Percentiles rank a stretch among this genome's conserved stretches.
Evolutionary conservation across 2,888 invertebrate species (phyloP).

Genomic region (Coelopa pilipes): DNA sequence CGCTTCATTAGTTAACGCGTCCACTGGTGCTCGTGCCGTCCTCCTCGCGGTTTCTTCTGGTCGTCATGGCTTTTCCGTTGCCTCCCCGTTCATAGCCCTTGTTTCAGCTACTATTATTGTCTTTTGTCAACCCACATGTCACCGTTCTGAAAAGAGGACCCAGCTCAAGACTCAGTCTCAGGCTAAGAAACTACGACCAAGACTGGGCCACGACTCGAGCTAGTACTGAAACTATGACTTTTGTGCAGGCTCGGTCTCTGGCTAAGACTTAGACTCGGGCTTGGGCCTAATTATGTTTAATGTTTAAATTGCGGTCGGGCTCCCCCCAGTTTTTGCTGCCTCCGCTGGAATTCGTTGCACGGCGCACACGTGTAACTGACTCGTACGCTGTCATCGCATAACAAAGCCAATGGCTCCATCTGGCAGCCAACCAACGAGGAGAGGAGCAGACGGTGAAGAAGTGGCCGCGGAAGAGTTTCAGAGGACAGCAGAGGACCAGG

Average conservation of each 20-base stretch:
- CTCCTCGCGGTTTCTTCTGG: background rate
- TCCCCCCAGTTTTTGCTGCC: slow-evolving; percentile 23
- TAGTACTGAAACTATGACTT: no score
- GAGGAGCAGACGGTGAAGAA: background rate
- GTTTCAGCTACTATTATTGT: slow-evolving; percentile 39
- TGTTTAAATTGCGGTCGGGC: slow-evolving; percentile 23
- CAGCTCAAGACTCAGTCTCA: background rate
- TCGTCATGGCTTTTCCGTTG: background rate
- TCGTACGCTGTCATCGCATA: slow-evolving; percentile 45
- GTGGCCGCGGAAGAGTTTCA: no score
- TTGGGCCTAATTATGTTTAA: slow-evolving; percentile 6
- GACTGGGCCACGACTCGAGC: no score
- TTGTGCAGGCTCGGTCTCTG: no score
- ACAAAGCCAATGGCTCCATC: no score
- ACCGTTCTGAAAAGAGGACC: background rate
- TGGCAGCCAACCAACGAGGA: background rate
- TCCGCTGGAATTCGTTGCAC: slow-evolving; percentile 45
- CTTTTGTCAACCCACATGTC: slow-evolving; percentile 48
- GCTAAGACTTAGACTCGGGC: background rate
- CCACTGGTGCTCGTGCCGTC: no score
- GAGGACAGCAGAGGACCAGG: no score
- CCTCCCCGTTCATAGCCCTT: background rate
- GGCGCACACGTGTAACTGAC: slow-evolving; percentile 48
- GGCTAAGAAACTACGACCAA: no score
- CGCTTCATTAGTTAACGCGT: slow-evolving; percentile 26